These are phyloP conservation scores for Phyllotreta cruciferae DNA, from an alignment of 2,888 invertebrate genomes.

Conservation along the genomic window DNA sequence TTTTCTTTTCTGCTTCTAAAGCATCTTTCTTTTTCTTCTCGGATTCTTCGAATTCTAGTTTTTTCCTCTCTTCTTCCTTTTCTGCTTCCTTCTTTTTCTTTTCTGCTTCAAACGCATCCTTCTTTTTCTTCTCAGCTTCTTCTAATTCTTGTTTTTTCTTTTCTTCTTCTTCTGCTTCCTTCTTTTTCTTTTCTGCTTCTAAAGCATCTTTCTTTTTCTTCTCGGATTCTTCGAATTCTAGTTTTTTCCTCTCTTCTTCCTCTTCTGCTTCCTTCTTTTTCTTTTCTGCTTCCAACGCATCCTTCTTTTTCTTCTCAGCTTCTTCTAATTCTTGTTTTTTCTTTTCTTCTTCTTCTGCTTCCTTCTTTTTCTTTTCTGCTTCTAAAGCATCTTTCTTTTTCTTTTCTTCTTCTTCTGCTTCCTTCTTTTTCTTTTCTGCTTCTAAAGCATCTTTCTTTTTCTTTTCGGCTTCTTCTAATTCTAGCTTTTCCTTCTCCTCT, in stretches of 20 bases:
- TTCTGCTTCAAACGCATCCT: constrained; percentile 28
- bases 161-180: constrained; percentile 37
- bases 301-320: constrained; percentile 33
- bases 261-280: constrained; percentile 45
- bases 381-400: constrained; percentile 40
- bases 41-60: no score
- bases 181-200: constrained; percentile 36
- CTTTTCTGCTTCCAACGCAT: constrained; percentile 29
- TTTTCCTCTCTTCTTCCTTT: constrained; percentile 29
- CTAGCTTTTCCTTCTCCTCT: no score
- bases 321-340: no score
- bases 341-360: constrained; percentile 37
- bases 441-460: no score
- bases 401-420: constrained; percentile 34
- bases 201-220: constrained; percentile 35
- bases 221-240: neutral
- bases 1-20: neutral
- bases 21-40: neutral
- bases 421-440: constrained; percentile 35
- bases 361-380: constrained; percentile 35
- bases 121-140: constrained; percentile 13
- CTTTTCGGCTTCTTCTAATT: no score
- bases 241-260: constrained; percentile 28
- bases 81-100: constrained; percentile 1
- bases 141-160: constrained; percentile 32